Evolutionary conservation across 1,140 invertebrate species (phyloP).

Genomic region (Micrasema longulum): DNA sequence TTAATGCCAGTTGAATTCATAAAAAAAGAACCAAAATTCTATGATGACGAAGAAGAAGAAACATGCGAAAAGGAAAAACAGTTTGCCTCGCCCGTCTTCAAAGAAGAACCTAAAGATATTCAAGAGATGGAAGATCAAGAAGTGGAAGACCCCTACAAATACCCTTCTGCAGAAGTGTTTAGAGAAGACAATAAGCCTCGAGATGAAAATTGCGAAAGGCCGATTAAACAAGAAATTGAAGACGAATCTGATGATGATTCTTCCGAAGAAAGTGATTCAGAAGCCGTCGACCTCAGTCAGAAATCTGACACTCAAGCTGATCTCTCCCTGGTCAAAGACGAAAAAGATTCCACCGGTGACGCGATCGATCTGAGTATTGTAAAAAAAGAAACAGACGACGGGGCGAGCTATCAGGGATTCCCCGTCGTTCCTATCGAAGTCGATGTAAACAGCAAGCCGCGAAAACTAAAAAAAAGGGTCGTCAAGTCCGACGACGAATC

Average conservation of each 20-base stretch:
- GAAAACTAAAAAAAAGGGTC: not conserved
- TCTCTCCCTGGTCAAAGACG: not conserved
- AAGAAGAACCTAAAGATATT: not conserved
- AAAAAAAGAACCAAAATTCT: conserved; percentile 2
- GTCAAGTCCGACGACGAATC: not conserved
- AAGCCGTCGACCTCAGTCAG: not conserved
- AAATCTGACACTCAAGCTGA: conserved; percentile 4
- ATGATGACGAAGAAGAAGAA: conserved; percentile 10
- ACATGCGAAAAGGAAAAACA: not conserved
- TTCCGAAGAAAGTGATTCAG: not conserved
- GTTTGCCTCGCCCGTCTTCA: not conserved
- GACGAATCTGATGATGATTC: not conserved
- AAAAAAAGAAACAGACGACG: conserved; percentile 13
- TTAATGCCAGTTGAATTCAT: conserved; percentile 20
- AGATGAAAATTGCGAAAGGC: not conserved
- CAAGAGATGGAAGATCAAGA: not conserved
- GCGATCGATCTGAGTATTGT: conserved; percentile 14
- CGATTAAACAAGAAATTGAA: not conserved
- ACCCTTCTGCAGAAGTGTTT: not conserved
- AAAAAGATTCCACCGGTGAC: not conserved
- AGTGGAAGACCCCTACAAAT: not conserved
- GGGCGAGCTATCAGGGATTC: not conserved
- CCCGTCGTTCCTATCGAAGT: not conserved
- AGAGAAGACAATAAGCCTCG: not conserved
- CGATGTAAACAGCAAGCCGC: not conserved